Conservation (phyloP, 1,140 invertebrate genomes). For the Whitmania pigra region DNA sequence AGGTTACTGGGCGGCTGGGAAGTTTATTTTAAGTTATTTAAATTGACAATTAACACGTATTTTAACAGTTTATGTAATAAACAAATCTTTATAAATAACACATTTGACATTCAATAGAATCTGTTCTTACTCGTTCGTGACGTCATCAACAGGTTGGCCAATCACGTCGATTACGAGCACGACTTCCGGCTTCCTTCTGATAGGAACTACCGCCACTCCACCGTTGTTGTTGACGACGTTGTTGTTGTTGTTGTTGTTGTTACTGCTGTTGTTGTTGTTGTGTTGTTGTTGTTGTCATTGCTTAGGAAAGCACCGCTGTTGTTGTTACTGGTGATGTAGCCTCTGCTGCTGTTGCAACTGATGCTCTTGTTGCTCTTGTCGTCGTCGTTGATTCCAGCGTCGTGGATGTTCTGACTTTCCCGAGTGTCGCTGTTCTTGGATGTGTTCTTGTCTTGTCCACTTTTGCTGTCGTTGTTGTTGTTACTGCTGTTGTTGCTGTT, state of each 20-base stretch:
- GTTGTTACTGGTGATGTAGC: neutral
- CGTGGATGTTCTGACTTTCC: neutral
- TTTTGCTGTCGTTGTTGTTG: too few species aligned
- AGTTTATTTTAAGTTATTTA: too few species aligned
- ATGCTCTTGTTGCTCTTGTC: neutral
- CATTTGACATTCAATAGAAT: too few species aligned
- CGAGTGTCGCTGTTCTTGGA: neutral
- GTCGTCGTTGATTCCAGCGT: neutral
- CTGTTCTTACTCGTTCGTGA: too few species aligned
- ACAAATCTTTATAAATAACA: too few species aligned
- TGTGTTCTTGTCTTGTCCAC: neutral
- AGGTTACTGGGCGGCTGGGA: too few species aligned
- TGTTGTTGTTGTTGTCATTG: conserved; percentile 9
- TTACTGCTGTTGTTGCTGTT: too few species aligned
- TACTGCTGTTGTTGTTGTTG: conserved; percentile 6
- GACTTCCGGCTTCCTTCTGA: neutral
- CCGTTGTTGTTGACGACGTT: neutral
- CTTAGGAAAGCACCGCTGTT: neutral
- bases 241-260: conserved; percentile 7
- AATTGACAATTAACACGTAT: too few species aligned
- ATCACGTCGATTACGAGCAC: too few species aligned
- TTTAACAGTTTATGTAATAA: too few species aligned
- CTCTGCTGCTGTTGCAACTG: neutral
- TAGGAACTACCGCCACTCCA: neutral
- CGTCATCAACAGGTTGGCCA: too few species aligned